A percentile compares a stretch with the other conserved stretches of the same genome.
Evolutionary conservation across 2,797 vertebrate genomes (phyloP).

Genomic region (Micrastur ruficollis): DNA sequence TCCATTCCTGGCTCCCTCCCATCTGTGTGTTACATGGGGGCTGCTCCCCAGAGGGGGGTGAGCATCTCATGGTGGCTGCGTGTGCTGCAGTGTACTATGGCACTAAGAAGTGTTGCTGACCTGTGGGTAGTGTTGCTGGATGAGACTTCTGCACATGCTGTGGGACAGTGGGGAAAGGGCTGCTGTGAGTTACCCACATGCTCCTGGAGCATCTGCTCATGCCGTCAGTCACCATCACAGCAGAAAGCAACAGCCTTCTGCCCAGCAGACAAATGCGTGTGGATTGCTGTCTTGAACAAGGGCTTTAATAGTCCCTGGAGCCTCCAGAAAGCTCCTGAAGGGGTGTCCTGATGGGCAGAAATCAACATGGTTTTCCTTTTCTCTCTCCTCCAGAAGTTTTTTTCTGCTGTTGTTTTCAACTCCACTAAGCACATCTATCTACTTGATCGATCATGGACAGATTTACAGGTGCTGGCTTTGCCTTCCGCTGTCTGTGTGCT

Average conservation of each 20-base stretch:
- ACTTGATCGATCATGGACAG: neutral
- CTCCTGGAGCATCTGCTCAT: neutral
- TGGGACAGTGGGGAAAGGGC: neutral
- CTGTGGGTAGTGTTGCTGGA: neutral
- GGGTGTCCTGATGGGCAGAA: neutral
- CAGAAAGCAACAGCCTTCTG: neutral
- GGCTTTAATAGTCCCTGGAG: neutral
- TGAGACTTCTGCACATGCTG: rapidly evolving
- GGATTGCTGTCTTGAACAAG: neutral
- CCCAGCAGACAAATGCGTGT: neutral
- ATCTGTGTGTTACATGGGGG: neutral
- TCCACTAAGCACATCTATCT: neutral
- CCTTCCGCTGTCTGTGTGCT: neutral
- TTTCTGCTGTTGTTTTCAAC: neutral
- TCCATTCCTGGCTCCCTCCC: neutral
- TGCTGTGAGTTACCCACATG: neutral
- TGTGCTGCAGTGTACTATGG: neutral
- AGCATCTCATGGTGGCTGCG: neutral
- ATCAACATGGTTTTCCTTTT: neutral
- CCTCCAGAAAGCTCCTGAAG: neutral
- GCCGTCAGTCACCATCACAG: neutral
- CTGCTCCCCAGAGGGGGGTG: neutral
- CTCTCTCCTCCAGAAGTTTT: neutral
- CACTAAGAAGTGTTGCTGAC: neutral
- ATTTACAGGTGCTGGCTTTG: neutral